A percentile compares a stretch with the other conserved stretches of the same genome.
phyloP scores from a whole-genome alignment of 2,888 invertebrate genomes.

The Xestia ashworthii region DNA sequence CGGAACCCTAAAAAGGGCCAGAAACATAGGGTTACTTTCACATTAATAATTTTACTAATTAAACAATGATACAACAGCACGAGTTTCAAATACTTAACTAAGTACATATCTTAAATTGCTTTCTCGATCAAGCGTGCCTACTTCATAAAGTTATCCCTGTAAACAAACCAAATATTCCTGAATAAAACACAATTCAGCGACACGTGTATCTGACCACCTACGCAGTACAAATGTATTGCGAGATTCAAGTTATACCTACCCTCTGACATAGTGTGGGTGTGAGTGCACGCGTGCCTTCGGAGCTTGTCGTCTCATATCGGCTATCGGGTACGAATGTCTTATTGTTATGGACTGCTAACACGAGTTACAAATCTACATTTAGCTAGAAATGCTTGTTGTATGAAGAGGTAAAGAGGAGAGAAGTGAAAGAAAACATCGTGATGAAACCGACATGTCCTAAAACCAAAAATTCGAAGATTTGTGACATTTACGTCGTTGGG shows the following conservation, averaged over 20 bases:
- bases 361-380: no score
- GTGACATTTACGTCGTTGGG: no score
- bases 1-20: no score
- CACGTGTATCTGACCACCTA: constrained; percentile 20
- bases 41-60: no score
- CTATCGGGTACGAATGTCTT: not conserved
- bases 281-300: not conserved
- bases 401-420: no score
- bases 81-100: no score
- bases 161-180: not conserved
- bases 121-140: not conserved
- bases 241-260: constrained; percentile 1
- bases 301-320: not conserved
- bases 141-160: not conserved
- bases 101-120: not conserved
- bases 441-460: no score
- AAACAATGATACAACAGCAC: no score
- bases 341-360: not conserved
- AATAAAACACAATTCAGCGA: not conserved
- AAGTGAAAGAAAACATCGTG: no score
- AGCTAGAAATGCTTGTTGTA: no score
- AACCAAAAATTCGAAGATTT: no score
- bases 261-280: not conserved
- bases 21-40: not conserved
- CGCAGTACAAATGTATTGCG: constrained; percentile 2